These are phyloP conservation scores for Anoura caudifer DNA, from an alignment of 2,113 vertebrate genomes.

Conservation along the genomic window DNA sequence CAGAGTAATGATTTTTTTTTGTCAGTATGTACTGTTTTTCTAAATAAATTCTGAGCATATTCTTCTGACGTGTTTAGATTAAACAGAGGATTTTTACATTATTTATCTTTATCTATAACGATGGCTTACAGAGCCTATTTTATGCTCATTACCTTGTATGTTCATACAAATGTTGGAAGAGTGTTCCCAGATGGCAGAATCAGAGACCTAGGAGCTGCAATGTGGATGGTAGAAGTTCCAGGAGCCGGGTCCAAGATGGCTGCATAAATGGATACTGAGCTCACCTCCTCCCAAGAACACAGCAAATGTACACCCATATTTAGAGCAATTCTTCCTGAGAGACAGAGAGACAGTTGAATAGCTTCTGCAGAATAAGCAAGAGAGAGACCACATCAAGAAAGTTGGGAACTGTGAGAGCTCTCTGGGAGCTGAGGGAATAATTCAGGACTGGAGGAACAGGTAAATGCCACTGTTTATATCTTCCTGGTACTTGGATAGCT, in stretches of 20 bases:
- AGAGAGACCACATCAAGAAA: not conserved
- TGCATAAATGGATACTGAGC: not conserved
- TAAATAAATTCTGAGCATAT: not conserved
- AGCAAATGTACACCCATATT: not conserved
- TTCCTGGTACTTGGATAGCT: not conserved
- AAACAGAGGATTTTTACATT: not conserved
- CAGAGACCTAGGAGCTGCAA: not conserved
- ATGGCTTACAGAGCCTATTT: not conserved
- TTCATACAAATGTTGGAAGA: not conserved
- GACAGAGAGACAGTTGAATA: not conserved
- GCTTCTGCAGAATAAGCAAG: not conserved
- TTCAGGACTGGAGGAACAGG: not conserved
- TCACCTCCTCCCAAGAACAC: not conserved
- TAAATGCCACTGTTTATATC: not conserved
- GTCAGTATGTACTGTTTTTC: not conserved
- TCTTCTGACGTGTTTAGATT: not conserved
- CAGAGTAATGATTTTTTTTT: not conserved
- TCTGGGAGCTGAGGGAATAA: not conserved
- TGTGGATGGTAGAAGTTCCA: not conserved
- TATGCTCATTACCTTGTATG: not conserved
- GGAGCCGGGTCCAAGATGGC: not conserved
- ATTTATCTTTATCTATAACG: not conserved
- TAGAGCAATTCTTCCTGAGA: not conserved
- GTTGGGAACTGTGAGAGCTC: not conserved
- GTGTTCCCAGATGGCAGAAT: not conserved